phyloP scores from a whole-genome alignment of 92 coral and sea anemone species.

The Porites evermanni region DNA sequence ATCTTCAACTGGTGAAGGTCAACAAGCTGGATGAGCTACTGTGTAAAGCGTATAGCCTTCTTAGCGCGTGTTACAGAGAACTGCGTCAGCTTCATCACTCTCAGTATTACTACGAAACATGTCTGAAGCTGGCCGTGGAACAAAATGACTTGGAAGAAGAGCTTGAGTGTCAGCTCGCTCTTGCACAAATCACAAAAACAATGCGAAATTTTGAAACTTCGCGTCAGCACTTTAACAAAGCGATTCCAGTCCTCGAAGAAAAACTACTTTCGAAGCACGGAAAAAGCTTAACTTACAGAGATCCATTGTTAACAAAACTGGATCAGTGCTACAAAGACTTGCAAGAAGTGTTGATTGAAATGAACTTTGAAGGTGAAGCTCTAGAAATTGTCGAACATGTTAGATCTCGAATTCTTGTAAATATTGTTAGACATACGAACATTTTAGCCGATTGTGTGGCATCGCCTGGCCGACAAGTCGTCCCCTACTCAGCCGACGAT shows the following conservation, averaged over 20 bases:
- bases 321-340: conserved; percentile 76
- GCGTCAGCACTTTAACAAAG: conserved; percentile 73
- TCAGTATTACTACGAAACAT: conserved; percentile 72
- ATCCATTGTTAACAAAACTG: conserved; percentile 58
- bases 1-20: conserved; percentile 68
- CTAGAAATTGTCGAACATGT: conserved; percentile 83
- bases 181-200: conserved; percentile 75
- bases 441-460: conserved; percentile 27
- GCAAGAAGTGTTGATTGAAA: conserved; percentile 81
- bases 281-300: conserved; percentile 45
- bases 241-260: conserved; percentile 77
- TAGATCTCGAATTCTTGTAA: conserved; percentile 70
- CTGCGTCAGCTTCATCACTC: conserved; percentile 81
- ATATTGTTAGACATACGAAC: conserved; percentile 58
- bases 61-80: conserved; percentile 71
- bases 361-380: conserved; percentile 67
- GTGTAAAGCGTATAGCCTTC: conserved; percentile 72
- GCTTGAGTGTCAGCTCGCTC: conserved; percentile 60
- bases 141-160: conserved; percentile 67
- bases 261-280: conserved; percentile 63
- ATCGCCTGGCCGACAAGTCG: conserved; percentile 4
- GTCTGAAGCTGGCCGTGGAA: conserved; percentile 66
- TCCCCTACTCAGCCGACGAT: conserved; percentile 71
- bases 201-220: conserved; percentile 72
- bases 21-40: conserved; percentile 63